Evolutionary conservation across 2,888 invertebrate species (phyloP).

Genomic region (Melolontha melolontha): DNA sequence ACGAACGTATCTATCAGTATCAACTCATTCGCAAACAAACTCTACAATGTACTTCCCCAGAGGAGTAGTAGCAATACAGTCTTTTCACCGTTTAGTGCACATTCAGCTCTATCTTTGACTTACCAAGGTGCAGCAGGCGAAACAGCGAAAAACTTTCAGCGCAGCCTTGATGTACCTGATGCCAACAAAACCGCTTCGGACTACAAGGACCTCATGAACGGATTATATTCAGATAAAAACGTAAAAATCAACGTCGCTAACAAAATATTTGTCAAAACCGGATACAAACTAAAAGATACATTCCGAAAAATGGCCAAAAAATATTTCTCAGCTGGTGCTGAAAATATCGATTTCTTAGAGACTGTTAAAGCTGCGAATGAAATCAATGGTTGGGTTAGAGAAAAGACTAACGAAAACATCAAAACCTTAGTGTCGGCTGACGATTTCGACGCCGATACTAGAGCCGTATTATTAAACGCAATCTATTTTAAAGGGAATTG

Average conservation of each 20-base stretch:
- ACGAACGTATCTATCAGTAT: not conserved
- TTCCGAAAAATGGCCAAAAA: slow-evolving; percentile 71
- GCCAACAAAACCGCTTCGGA: not conserved
- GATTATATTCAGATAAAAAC: not conserved
- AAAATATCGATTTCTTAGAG: slow-evolving; percentile 73
- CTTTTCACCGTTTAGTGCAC: slow-evolving; percentile 24
- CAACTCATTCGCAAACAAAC: slow-evolving; percentile 14
- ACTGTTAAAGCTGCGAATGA: slow-evolving; percentile 65
- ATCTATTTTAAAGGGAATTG: slow-evolving; percentile 88
- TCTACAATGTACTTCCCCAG: slow-evolving; percentile 2
- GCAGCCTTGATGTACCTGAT: not conserved
- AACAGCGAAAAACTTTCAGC: not conserved
- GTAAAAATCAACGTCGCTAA: slow-evolving; percentile 21
- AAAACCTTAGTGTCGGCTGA: slow-evolving; percentile 77
- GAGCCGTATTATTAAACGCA: slow-evolving; percentile 83
- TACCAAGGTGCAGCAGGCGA: slow-evolving; percentile 12
- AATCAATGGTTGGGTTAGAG: slow-evolving; percentile 86
- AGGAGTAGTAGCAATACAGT: not conserved
- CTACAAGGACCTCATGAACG: not conserved
- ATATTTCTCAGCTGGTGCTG: slow-evolving; percentile 74
- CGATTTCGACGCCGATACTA: slow-evolving; percentile 69
- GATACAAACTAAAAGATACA: slow-evolving; percentile 67
- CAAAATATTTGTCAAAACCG: slow-evolving; percentile 68
- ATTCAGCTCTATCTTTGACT: slow-evolving; percentile 2
- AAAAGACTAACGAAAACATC: slow-evolving; percentile 85